Evolutionary conservation across 2,888 invertebrate species (phyloP).

Genomic region (Hetaerina titia): DNA sequence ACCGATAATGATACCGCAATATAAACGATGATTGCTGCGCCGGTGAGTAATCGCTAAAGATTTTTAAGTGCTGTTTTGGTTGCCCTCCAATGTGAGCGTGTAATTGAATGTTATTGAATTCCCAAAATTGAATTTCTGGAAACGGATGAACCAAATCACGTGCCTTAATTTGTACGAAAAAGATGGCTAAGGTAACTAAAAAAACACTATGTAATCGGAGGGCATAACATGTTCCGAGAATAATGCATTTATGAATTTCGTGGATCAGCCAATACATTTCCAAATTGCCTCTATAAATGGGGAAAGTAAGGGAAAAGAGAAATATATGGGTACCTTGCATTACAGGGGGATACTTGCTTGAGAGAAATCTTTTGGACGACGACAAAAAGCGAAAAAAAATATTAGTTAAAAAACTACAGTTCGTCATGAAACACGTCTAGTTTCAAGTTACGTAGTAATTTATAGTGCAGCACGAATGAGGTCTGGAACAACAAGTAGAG

Average conservation of each 20-base stretch:
- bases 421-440: too few relatives aligned
- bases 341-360: too few relatives aligned
- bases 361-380: too few relatives aligned
- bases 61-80: neutral
- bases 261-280: neutral
- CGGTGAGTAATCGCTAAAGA: neutral
- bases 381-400: too few relatives aligned
- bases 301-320: neutral
- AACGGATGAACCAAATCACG: neutral
- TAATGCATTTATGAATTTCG: neutral
- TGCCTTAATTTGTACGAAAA: neutral
- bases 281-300: neutral
- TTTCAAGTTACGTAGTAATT: too few relatives aligned
- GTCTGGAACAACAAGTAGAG: too few relatives aligned
- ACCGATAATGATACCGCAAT: neutral
- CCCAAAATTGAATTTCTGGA: neutral
- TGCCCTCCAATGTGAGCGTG: neutral
- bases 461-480: too few relatives aligned
- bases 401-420: too few relatives aligned
- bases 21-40: neutral
- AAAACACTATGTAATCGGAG: neutral
- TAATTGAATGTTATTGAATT: conserved; percentile 23
- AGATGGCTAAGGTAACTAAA: neutral
- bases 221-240: too few relatives aligned
- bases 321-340: too few relatives aligned